These are phyloP conservation scores for Acinonyx jubatus DNA, from an alignment of 2,113 vertebrate species.

Conservation along the genomic window DNA sequence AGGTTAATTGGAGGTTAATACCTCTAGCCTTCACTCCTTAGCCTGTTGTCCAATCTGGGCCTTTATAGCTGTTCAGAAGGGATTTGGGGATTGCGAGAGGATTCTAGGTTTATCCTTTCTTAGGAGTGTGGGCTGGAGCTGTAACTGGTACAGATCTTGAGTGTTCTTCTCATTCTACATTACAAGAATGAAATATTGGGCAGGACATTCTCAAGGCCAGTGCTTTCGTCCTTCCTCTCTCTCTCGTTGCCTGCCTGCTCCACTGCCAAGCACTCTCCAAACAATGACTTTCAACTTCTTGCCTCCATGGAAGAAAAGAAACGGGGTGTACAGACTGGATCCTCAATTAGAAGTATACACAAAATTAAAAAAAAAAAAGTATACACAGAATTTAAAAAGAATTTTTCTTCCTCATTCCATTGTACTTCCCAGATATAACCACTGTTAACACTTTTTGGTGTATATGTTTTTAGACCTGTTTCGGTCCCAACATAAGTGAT, in stretches of 20 bases:
- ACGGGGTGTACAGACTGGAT: background rate
- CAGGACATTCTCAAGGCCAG: background rate
- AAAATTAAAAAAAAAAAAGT: background rate
- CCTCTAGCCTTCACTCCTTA: background rate
- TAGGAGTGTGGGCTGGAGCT: background rate
- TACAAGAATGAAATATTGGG: background rate
- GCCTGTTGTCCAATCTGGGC: background rate
- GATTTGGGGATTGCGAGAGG: background rate
- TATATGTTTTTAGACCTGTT: background rate
- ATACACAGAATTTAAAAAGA: background rate
- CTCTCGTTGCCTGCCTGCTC: background rate
- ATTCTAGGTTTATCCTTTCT: background rate
- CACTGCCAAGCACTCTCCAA: background rate
- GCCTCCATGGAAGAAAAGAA: conserved; percentile 1
- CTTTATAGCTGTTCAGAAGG: background rate
- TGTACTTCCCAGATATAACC: background rate
- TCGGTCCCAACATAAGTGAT: background rate
- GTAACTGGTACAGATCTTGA: background rate
- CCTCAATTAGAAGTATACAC: background rate
- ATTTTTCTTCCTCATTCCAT: background rate
- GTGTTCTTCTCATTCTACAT: background rate
- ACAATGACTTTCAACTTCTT: background rate
- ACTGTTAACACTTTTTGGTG: background rate
- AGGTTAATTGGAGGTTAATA: background rate
- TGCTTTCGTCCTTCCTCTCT: background rate